Percentiles rank a stretch among this genome's conserved stretches.
These are phyloP conservation scores for Galeopsomyia nigrocyanea DNA, from an alignment of 2,888 invertebrate genomes.

Conservation along the genomic window DNA sequence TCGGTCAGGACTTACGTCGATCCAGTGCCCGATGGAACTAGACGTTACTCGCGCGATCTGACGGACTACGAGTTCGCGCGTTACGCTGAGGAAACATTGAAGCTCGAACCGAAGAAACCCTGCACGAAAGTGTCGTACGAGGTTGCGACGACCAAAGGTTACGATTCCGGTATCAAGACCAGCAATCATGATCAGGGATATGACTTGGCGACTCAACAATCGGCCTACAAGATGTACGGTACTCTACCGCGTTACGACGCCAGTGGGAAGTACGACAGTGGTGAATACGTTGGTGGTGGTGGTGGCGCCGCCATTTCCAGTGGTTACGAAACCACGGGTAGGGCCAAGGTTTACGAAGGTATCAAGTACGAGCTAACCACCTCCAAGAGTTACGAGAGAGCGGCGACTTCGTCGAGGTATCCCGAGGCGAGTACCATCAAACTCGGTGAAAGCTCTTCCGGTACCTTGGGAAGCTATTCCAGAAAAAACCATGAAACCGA, in stretches of 20 bases:
- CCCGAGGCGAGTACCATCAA: slow-evolving; percentile 51
- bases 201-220: slow-evolving; percentile 60
- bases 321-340: slow-evolving; percentile 51
- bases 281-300: slow-evolving; percentile 56
- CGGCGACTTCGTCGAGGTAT: slow-evolving; percentile 54
- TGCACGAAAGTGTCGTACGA: slow-evolving; percentile 60
- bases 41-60: slow-evolving; percentile 64
- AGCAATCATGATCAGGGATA: slow-evolving; percentile 64
- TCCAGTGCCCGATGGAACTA: slow-evolving; percentile 53
- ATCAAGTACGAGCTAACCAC: slow-evolving; percentile 64
- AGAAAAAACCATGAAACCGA: slow-evolving; percentile 55
- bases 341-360: slow-evolving; percentile 45
- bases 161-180: slow-evolving; percentile 66
- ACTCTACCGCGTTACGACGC: slow-evolving; percentile 64
- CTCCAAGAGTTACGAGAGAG: slow-evolving; percentile 65
- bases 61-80: slow-evolving; percentile 64
- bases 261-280: slow-evolving; percentile 53
- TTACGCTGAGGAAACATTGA: slow-evolving; percentile 65
- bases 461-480: slow-evolving; percentile 36
- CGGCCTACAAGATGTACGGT: slow-evolving; percentile 63
- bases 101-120: slow-evolving; percentile 64
- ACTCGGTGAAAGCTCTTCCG: slow-evolving; percentile 60
- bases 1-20: slow-evolving; percentile 56
- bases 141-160: slow-evolving; percentile 59
- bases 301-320: slow-evolving; percentile 44